Percentiles rank a stretch among this genome's conserved stretches.
phyloP scores from a whole-genome alignment of 2,888 invertebrate species.

The Bimastos eiseni region DNA sequence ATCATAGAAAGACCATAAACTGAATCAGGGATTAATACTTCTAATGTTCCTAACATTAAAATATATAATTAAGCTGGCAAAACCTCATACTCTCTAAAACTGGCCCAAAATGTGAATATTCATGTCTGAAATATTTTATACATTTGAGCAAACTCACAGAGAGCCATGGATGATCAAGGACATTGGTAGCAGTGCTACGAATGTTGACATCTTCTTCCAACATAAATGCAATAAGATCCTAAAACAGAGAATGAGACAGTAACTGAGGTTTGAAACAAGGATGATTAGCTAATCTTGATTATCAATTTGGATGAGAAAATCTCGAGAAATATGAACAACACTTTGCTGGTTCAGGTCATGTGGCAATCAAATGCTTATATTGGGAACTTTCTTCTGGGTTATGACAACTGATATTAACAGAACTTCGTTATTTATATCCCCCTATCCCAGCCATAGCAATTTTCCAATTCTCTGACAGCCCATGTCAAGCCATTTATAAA shows the following conservation, averaged over 20 bases:
- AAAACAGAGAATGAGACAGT: background rate
- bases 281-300: background rate
- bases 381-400: background rate
- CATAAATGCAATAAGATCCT: constrained; percentile 22
- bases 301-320: background rate
- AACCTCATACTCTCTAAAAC: background rate
- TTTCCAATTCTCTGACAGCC: background rate
- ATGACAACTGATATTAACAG: background rate
- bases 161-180: constrained; percentile 6
- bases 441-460: background rate
- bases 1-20: too few relatives aligned
- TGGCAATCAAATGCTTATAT: background rate
- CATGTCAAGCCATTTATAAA: background rate
- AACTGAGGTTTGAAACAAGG: background rate
- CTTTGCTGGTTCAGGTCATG: background rate
- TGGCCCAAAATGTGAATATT: background rate
- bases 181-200: constrained; percentile 18
- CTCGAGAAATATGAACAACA: background rate
- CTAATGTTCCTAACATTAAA: background rate
- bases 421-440: background rate
- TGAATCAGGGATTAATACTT: background rate
- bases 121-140: background rate
- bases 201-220: constrained; percentile 21
- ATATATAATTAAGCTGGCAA: background rate
- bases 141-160: background rate